Percentiles rank a stretch among this genome's conserved stretches.
phyloP scores from a whole-genome alignment of 2,113 vertebrate genomes.

The Dolichallabes microphthalmus region DNA sequence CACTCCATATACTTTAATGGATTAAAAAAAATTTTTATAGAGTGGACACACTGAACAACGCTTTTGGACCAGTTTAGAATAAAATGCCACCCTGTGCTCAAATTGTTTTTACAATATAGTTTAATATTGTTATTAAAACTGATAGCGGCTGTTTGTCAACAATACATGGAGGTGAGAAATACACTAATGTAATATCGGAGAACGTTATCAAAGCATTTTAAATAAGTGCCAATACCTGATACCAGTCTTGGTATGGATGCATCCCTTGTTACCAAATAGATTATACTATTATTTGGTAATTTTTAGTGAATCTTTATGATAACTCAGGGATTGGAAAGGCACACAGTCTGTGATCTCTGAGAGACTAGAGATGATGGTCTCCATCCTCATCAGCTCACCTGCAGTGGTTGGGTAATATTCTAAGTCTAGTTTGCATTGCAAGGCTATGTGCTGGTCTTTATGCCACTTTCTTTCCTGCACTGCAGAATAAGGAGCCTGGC shows the following conservation, averaged over 20 bases:
- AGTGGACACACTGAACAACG: too few species aligned
- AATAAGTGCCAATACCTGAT: neutral
- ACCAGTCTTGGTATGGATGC: neutral
- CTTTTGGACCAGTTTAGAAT: too few species aligned
- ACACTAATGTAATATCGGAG: neutral
- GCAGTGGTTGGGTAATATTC: neutral
- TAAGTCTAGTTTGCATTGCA: slow-evolving; percentile 1
- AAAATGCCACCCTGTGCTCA: too few species aligned
- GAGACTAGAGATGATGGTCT: neutral
- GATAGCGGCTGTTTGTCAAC: neutral
- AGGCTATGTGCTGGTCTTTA: neutral
- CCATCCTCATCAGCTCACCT: neutral
- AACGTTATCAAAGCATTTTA: neutral
- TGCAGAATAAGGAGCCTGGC: slow-evolving; percentile 46
- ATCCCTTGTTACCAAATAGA: neutral
- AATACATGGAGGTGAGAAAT: neutral
- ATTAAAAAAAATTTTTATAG: too few species aligned
- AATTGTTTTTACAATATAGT: neutral
- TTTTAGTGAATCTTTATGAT: slow-evolving; percentile 56
- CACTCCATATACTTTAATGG: too few species aligned
- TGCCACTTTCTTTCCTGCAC: neutral
- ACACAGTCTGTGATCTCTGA: slow-evolving; percentile 52
- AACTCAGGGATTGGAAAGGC: slow-evolving; percentile 48
- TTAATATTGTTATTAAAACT: neutral
- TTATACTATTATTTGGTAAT: neutral